Evolutionary conservation across 2,888 invertebrate genomes (phyloP).

Genomic region (Morpho achilles): DNA sequence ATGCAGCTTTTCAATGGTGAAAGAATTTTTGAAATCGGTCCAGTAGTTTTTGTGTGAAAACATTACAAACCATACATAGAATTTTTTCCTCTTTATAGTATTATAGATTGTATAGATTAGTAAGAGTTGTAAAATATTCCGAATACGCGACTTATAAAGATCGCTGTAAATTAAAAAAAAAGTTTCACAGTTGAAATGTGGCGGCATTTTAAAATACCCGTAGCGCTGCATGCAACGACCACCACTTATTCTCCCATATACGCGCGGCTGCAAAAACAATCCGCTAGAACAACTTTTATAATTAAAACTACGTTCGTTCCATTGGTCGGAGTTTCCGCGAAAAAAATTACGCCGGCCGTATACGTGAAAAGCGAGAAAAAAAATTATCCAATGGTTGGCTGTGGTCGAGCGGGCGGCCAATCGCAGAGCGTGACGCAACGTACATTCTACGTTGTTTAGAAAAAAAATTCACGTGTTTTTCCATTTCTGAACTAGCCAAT

Average conservation of each 20-base stretch:
- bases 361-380: constrained; percentile 73
- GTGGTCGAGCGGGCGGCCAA: constrained; percentile 51
- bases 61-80: too few relatives aligned
- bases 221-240: constrained; percentile 10
- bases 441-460: constrained; percentile 72
- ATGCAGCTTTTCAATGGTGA: too few relatives aligned
- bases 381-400: constrained; percentile 65
- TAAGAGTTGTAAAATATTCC: too few relatives aligned
- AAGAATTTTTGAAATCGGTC: too few relatives aligned
- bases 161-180: neutral
- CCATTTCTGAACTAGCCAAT: constrained; percentile 65
- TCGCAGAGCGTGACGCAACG: constrained; percentile 52
- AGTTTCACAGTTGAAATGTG: constrained; percentile 2
- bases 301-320: constrained; percentile 66
- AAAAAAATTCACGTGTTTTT: constrained; percentile 74
- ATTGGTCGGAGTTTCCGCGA: constrained; percentile 66
- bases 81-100: too few relatives aligned
- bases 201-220: constrained; percentile 24
- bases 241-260: constrained; percentile 21
- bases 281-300: constrained; percentile 57
- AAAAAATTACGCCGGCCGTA: constrained; percentile 60
- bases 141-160: too few relatives aligned
- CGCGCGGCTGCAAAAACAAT: constrained; percentile 26
- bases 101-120: too few relatives aligned
- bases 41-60: too few relatives aligned